A percentile compares a stretch with the other conserved stretches of the same genome.
Conservation (phyloP, 2,113 vertebrate genomes). For the Spilogale gracilis region DNA sequence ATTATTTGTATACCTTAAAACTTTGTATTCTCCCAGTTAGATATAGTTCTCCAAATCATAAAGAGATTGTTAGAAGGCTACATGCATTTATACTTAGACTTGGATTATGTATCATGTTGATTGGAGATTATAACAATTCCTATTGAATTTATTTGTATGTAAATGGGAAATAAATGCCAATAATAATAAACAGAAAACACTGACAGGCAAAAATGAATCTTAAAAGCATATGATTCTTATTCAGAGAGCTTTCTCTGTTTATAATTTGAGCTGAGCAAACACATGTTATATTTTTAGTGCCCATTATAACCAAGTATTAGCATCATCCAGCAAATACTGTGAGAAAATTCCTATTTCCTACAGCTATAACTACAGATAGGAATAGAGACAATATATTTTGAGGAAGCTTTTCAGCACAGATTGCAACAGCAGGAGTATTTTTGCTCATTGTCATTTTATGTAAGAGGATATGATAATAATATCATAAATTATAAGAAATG, state of each 20-base stretch:
- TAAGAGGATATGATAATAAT: slow-evolving; percentile 68
- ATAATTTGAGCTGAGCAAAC: slow-evolving; percentile 29
- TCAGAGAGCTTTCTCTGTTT: slow-evolving; percentile 5
- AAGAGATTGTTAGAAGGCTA: neutral
- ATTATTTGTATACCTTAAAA: neutral
- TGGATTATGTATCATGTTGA: slow-evolving; percentile 57
- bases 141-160: slow-evolving; percentile 65
- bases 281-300: slow-evolving; percentile 14
- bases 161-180: slow-evolving; percentile 77
- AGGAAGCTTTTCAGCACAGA: slow-evolving; percentile 56
- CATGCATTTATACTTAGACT: slow-evolving; percentile 32
- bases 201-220: slow-evolving; percentile 54
- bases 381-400: neutral
- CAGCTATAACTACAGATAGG: neutral
- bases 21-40: neutral
- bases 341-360: slow-evolving; percentile 40
- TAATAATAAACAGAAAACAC: slow-evolving; percentile 54
- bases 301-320: slow-evolving; percentile 42
- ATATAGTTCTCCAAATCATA: neutral
- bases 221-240: slow-evolving; percentile 39
- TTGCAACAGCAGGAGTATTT: slow-evolving; percentile 59
- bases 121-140: neutral
- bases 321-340: slow-evolving; percentile 18
- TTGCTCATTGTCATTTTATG: slow-evolving; percentile 68
- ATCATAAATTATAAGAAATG: slow-evolving; percentile 72